phyloP scores from a whole-genome alignment of 1,140 invertebrate genomes.

The Drosophila teissieri region DNA sequence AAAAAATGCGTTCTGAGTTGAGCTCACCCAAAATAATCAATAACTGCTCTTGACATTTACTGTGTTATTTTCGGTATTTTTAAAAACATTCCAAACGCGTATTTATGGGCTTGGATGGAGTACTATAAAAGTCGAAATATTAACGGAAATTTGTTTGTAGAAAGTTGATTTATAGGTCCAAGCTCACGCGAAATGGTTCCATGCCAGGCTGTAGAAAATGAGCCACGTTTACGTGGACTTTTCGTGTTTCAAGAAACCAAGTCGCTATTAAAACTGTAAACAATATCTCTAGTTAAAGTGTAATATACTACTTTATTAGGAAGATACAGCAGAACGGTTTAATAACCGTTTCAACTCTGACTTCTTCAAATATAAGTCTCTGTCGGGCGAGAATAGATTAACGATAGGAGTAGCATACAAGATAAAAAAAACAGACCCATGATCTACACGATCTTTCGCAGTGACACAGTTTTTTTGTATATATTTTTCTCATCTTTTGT shows the following conservation, averaged over 20 bases:
- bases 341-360: background rate
- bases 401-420: background rate
- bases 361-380: conserved; percentile 9
- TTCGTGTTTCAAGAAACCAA: background rate
- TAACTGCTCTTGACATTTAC: too few species aligned
- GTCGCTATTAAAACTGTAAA: background rate
- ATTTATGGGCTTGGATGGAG: background rate
- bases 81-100: background rate
- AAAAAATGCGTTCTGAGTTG: conserved; percentile 25
- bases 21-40: background rate
- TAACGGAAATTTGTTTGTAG: background rate
- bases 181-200: background rate
- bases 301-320: too few species aligned
- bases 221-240: too few species aligned
- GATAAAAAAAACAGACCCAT: conserved; percentile 17
- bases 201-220: background rate
- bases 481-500: conserved; percentile 37
- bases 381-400: conserved; percentile 30
- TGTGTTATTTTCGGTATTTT: too few species aligned
- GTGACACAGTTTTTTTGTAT: conserved; percentile 37
- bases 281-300: too few species aligned
- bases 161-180: background rate
- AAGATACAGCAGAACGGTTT: too few species aligned
- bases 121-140: background rate
- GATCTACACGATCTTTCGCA: conserved; percentile 28